Base-by-base conservation (phyloP, 2,888 invertebrate species). In the Alloplasta piceator region DNA sequence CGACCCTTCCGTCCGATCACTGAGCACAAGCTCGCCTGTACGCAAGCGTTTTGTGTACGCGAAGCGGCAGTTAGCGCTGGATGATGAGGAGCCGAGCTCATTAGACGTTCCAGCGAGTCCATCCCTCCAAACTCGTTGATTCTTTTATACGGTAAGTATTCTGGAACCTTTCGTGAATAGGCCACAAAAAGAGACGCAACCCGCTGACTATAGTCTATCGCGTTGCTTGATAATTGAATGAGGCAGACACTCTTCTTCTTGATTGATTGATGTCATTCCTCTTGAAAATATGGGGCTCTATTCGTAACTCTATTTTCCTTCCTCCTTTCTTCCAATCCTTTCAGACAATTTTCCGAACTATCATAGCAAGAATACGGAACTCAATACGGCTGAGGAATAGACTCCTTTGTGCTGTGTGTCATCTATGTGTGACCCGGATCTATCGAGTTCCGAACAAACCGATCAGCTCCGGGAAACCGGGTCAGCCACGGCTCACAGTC, bases 81-180 rank as follows among this genome's bases (percentile, higher is more conserved):
- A 90, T 94, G 93, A 89, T 94, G 93, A 90, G 96, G 95, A 82
- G 94, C 94, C 91, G 96, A 95, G 90, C 94, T 94, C 95, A 96
- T 96, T 91, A 96, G 93, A 89, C 96, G 95, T 92, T 97, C 96
- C 93, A 97, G 93, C 88, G 96, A 96, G 94, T 97, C 97, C 97
- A 97, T 97, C 89, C 92, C 91, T 87, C 76, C 83, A 73, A 80
- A 74, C 70, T 85, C 77, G 72, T 67, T 85, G 78, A 84, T 85
- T 67, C 76, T 82, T 64, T 71, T 66, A 36, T 48, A 38, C 46
- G 60, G 41, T 7, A 36, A 64, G 52, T 74, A 10, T 64, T 70
- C 39, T 50, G 52, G 48, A 38, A 39, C 43, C 10, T 43, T 46
- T 16, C 12, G 10, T 14, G 6, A 63, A 14, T 63, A 16, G 66